Conservation (phyloP, 2,888 invertebrate genomes). For the Hydropsyche betteni region DNA sequence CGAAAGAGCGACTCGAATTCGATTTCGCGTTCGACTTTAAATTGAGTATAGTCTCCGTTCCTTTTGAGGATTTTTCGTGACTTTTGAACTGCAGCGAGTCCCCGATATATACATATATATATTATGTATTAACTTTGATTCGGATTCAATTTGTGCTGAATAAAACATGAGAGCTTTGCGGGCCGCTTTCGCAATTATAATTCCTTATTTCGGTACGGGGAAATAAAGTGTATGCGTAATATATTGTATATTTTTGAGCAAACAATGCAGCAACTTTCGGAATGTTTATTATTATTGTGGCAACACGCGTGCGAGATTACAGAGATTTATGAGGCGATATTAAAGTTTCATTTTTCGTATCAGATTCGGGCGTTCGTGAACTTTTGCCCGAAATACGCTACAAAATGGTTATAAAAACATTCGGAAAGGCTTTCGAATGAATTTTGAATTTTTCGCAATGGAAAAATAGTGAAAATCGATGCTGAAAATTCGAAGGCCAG, state of each 20-base stretch:
- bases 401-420: too few species aligned
- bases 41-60: too few species aligned
- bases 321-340: slow-evolving; percentile 32
- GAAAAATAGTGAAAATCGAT: not conserved
- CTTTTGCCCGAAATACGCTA: not conserved
- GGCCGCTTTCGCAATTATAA: not conserved
- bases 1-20: too few species aligned
- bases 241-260: slow-evolving; percentile 1
- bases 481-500: too few species aligned
- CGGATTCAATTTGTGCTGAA: too few species aligned
- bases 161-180: slow-evolving; percentile 1
- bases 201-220: too few species aligned
- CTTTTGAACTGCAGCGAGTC: too few species aligned
- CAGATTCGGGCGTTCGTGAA: slow-evolving; percentile 31
- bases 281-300: slow-evolving; percentile 30
- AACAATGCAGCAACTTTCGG: slow-evolving; percentile 15
- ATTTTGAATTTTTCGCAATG: not conserved
- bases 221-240: not conserved
- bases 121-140: too few species aligned
- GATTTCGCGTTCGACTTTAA: too few species aligned
- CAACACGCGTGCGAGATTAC: slow-evolving; percentile 28
- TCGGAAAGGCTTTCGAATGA: not conserved
- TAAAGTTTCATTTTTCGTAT: slow-evolving; percentile 36
- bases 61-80: too few species aligned
- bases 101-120: too few species aligned